Evolutionary conservation across 1,140 invertebrate species (phyloP).

Genomic region (Pollicipes pollicipes): DNA sequence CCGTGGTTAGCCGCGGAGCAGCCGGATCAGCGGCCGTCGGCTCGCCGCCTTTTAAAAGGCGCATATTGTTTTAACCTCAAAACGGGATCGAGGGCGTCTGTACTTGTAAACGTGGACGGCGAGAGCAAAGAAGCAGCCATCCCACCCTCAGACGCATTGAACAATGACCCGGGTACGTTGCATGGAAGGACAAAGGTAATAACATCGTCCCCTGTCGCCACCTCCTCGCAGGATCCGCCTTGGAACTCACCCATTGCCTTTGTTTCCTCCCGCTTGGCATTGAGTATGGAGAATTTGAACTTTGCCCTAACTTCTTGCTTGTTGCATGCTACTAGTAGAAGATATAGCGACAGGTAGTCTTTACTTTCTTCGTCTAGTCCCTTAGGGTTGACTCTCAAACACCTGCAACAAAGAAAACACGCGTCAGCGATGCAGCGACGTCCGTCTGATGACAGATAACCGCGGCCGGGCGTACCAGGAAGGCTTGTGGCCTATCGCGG

Average conservation of each 20-base stretch:
- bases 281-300: slow-evolving; percentile 99
- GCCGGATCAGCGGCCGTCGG: too few relatives aligned
- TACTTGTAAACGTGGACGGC: too few relatives aligned
- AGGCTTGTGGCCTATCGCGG: too few relatives aligned
- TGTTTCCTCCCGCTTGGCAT: slow-evolving; percentile 98
- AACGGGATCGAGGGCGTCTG: too few relatives aligned
- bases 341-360: slow-evolving; percentile 96
- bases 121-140: too few relatives aligned
- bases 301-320: slow-evolving; percentile 98
- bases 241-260: slow-evolving; percentile 94
- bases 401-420: slow-evolving; percentile 39
- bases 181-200: not conserved
- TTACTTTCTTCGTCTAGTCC: slow-evolving; percentile 99
- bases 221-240: too few relatives aligned
- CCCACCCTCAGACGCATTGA: too few relatives aligned
- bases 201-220: too few relatives aligned
- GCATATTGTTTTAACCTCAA: too few relatives aligned
- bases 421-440: slow-evolving; percentile 7
- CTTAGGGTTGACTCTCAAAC: slow-evolving; percentile 96
- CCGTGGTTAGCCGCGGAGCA: not conserved
- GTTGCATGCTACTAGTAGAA: slow-evolving; percentile 95
- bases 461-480: too few relatives aligned
- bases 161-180: not conserved
- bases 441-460: too few relatives aligned
- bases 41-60: too few relatives aligned